Conservation (phyloP, 1,140 invertebrate genomes). For the Diabrotica virgifera region DNA sequence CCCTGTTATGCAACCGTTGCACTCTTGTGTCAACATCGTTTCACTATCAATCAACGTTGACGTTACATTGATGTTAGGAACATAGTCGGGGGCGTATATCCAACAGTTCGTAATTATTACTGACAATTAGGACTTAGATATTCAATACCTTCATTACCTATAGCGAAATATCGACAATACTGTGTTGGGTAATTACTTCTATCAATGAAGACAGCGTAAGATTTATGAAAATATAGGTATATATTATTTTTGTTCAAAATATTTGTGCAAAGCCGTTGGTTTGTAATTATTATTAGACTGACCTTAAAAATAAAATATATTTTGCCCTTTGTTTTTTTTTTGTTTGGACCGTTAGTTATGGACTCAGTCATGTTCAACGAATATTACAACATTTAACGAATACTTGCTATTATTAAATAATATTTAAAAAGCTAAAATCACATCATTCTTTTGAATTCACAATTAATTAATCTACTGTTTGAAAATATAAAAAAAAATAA, state of each 20-base stretch:
- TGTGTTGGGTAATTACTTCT: not conserved
- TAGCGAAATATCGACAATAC: slow-evolving; percentile 16
- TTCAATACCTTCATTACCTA: slow-evolving; percentile 18
- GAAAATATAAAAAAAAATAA: too few species aligned
- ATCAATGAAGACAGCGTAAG: not conserved
- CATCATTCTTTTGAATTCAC: too few species aligned
- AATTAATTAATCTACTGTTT: too few species aligned
- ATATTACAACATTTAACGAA: too few species aligned
- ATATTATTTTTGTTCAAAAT: not conserved
- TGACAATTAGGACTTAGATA: slow-evolving; percentile 16
- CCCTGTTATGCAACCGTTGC: slow-evolving; percentile 39
- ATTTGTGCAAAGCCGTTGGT: not conserved
- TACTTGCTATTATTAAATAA: too few species aligned
- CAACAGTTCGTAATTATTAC: slow-evolving; percentile 21
- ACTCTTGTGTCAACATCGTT: slow-evolving; percentile 33
- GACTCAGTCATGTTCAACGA: too few species aligned
- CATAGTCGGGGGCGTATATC: slow-evolving; percentile 6
- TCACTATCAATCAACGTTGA: slow-evolving; percentile 30
- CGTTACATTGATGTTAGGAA: slow-evolving; percentile 4
- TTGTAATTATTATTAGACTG: not conserved
- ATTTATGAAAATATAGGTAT: not conserved
- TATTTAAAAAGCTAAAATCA: too few species aligned
- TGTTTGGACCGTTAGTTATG: too few species aligned
- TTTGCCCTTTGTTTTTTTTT: too few species aligned
- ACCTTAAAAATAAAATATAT: too few species aligned